These are phyloP conservation scores for Drosophila aff. DNA, from an alignment of 1,140 invertebrate species.

Conservation along the genomic window DNA sequence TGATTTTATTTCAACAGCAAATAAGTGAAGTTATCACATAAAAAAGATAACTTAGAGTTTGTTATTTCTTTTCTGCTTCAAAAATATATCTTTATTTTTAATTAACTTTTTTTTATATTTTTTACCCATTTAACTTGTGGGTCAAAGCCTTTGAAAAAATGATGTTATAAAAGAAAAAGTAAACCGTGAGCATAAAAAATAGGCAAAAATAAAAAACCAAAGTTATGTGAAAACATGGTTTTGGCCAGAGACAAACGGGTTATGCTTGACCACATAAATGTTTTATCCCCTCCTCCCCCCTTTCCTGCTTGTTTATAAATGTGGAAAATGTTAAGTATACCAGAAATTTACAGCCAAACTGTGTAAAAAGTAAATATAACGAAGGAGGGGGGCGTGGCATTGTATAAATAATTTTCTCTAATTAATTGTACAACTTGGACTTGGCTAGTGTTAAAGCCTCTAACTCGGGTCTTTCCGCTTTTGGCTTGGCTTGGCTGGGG, in stretches of 20 bases:
- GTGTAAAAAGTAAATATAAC: constrained; percentile 43
- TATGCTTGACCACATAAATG: constrained; percentile 43
- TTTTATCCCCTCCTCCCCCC: background rate
- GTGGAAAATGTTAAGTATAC: constrained; percentile 78
- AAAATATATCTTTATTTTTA: background rate
- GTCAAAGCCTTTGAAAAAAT: constrained; percentile 80
- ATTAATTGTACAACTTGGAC: constrained; percentile 69
- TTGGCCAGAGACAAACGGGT: constrained; percentile 63
- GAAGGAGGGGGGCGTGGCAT: constrained; percentile 11
- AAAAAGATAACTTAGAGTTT: background rate
- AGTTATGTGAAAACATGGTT: constrained; percentile 69
- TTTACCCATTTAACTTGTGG: constrained; percentile 54
- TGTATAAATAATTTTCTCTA: constrained; percentile 77
- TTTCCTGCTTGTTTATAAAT: constrained; percentile 50
- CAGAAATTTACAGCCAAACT: constrained; percentile 66
- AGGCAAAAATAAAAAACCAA: constrained; percentile 35
- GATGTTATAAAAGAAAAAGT: constrained; percentile 66
- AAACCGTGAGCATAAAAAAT: constrained; percentile 55
- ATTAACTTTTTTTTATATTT: background rate
- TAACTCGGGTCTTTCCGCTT: constrained; percentile 63
- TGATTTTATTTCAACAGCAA: background rate
- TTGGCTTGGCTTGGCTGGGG: constrained; percentile 37
- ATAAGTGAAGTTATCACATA: background rate
- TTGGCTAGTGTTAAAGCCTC: constrained; percentile 13
- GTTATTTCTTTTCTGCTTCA: background rate